These are phyloP conservation scores for Meriones psammophilus DNA, from an alignment of 2,797 vertebrate genomes.

Conservation along the genomic window DNA sequence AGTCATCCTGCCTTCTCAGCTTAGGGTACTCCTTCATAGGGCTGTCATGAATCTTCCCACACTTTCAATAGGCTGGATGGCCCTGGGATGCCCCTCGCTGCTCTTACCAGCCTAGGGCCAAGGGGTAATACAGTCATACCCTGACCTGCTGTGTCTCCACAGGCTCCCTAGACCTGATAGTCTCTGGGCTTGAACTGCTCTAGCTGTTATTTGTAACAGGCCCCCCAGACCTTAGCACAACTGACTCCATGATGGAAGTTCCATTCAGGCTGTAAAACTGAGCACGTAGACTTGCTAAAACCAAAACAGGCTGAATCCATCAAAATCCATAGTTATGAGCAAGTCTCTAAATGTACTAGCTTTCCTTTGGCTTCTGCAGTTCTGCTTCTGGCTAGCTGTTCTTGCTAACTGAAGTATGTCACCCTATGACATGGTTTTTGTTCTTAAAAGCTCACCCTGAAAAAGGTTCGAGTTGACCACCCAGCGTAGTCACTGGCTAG, in stretches of 20 bases:
- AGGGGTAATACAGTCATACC: neutral
- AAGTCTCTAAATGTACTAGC: neutral
- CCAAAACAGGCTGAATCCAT: neutral
- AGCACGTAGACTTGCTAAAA: neutral
- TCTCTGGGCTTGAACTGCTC: neutral
- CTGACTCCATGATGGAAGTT: neutral
- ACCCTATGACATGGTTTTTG: neutral
- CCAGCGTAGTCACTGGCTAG: neutral
- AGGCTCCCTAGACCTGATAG: neutral
- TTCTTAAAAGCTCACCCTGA: neutral
- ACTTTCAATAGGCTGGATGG: neutral
- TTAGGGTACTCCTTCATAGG: no score
- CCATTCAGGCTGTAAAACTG: neutral
- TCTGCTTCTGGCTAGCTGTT: neutral
- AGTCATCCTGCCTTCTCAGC: neutral
- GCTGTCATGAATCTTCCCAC: neutral
- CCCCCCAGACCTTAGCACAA: neutral
- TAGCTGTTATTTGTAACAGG: neutral
- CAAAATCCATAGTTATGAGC: neutral
- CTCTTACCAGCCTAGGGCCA: neutral
- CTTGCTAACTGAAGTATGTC: neutral
- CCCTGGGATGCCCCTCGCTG: neutral
- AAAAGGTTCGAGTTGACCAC: neutral
- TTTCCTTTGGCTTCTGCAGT: neutral
- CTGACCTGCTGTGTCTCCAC: neutral